These are phyloP conservation scores for Cynopterus sphinx DNA, from an alignment of 2,797 vertebrate genomes.

Conservation along the genomic window DNA sequence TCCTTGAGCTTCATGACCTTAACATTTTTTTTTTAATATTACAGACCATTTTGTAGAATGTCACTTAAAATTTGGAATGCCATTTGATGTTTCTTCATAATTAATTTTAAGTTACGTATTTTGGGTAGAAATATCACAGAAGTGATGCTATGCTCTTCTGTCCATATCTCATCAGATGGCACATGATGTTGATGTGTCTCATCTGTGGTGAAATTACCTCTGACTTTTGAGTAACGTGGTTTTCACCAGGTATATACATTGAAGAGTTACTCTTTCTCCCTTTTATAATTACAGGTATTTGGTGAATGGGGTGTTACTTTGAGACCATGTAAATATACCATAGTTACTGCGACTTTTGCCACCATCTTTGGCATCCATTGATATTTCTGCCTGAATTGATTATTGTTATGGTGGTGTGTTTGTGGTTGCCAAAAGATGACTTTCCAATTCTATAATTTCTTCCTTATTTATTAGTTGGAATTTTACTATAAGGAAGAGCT, in stretches of 20 bases:
- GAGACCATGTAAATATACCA: not conserved
- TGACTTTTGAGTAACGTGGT: not conserved
- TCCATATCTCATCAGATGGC: not conserved
- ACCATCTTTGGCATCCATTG: not conserved
- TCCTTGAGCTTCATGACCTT: not conserved
- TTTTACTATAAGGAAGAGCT: conserved; percentile 23
- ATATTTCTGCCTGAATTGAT: not conserved
- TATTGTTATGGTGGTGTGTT: not conserved
- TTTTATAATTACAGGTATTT: not conserved
- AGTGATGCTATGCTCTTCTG: not conserved
- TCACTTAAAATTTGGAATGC: not conserved
- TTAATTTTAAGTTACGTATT: not conserved
- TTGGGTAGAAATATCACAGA: not conserved
- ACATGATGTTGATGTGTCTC: not conserved
- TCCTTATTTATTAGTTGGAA: not conserved
- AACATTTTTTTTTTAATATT: not conserved
- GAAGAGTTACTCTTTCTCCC: not conserved
- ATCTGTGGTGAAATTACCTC: not conserved
- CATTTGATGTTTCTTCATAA: not conserved
- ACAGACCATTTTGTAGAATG: not conserved
- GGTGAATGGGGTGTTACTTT: not conserved
- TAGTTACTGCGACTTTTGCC: not conserved
- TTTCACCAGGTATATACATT: not conserved
- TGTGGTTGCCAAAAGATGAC: not conserved
- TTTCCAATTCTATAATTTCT: not conserved